Conservation (phyloP, 1,140 invertebrate genomes). For the Dysdera silvatica region DNA sequence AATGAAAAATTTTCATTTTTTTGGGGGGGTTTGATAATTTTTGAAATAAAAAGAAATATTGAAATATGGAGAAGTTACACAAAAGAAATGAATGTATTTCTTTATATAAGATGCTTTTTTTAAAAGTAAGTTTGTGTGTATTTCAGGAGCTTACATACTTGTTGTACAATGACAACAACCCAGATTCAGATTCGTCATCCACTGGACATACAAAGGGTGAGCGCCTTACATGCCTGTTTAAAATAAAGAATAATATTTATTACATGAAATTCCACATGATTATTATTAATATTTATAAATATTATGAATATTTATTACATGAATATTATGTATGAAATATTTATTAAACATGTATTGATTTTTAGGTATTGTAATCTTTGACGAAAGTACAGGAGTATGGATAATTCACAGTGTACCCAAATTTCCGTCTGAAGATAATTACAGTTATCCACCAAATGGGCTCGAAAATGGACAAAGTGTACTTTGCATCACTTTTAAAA, state of each 20-base stretch:
- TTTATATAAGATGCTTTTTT: too few species aligned
- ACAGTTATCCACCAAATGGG: slow-evolving; percentile 65
- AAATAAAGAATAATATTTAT: background rate
- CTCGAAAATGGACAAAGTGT: slow-evolving; percentile 73
- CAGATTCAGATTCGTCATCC: slow-evolving; percentile 3
- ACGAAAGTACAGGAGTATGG: slow-evolving; percentile 69
- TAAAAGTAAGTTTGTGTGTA: background rate
- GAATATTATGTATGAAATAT: slow-evolving; percentile 43
- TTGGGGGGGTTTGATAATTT: background rate
- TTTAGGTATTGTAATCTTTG: slow-evolving; percentile 60
- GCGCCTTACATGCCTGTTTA: background rate
- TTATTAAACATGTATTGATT: slow-evolving; percentile 56
- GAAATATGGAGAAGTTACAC: background rate
- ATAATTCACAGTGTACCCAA: slow-evolving; percentile 82
- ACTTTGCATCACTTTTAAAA: slow-evolving; percentile 67
- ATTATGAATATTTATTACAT: background rate
- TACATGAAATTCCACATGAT: background rate
- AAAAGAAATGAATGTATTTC: too few species aligned
- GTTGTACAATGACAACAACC: slow-evolving; percentile 23
- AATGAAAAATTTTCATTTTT: background rate
- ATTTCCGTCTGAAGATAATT: slow-evolving; percentile 59
- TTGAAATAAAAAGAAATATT: background rate
- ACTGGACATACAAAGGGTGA: slow-evolving; percentile 21
- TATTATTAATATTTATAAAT: background rate
- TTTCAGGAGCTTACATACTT: slow-evolving; percentile 16